A percentile compares a stretch with the other conserved stretches of the same genome.
phyloP scores from a whole-genome alignment of 2,888 invertebrate genomes.

The Oxycera nigricornis region DNA sequence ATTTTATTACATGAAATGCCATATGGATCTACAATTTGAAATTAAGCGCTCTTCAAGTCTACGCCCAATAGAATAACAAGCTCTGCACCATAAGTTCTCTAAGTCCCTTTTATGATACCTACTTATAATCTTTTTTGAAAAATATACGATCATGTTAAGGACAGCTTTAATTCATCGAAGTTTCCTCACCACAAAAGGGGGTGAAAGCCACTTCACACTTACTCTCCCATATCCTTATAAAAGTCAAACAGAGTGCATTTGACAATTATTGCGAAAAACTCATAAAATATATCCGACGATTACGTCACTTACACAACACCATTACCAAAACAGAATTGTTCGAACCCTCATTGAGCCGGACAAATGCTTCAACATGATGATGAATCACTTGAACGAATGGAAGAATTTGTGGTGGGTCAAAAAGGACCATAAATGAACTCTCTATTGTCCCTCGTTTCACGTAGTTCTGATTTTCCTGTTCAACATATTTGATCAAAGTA shows the following conservation, averaged over 20 bases:
- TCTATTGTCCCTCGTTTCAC: too few species aligned
- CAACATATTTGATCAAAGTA: background rate
- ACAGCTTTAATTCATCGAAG: background rate
- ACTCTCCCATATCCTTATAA: background rate
- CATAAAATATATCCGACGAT: constrained; percentile 10
- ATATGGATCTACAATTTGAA: too few species aligned
- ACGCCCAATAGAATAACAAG: too few species aligned
- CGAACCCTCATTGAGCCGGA: background rate
- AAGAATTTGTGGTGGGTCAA: background rate
- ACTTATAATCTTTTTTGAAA: background rate
- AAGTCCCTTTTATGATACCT: too few species aligned
- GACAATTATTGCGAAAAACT: constrained; percentile 39
- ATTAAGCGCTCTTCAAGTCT: too few species aligned
- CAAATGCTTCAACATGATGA: background rate
- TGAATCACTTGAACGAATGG: background rate
- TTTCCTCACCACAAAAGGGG: background rate
- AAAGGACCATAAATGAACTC: constrained; percentile 5
- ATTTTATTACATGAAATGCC: too few species aligned
- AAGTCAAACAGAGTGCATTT: constrained; percentile 6
- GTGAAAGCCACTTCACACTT: background rate
- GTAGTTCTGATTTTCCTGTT: too few species aligned
- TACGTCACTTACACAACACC: constrained; percentile 24
- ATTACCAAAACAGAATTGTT: constrained; percentile 21
- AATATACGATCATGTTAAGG: background rate
- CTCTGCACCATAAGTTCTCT: too few species aligned